Evolutionary conservation across 2,113 vertebrate genomes (phyloP).

Genomic region (Apodemus sylvaticus): DNA sequence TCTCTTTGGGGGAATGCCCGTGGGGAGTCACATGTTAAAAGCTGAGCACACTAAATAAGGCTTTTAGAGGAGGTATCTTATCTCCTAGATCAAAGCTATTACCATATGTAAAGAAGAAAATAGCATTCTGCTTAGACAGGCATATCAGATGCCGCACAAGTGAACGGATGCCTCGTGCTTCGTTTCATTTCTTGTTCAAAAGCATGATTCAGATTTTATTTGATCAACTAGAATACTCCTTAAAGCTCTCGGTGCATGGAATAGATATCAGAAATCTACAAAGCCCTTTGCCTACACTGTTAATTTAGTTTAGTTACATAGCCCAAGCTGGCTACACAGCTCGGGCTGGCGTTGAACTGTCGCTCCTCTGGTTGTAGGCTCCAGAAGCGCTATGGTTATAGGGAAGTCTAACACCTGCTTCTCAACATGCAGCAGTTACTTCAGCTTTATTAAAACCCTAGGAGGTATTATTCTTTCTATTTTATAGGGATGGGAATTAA

Average conservation of each 20-base stretch:
- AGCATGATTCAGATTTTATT: slow-evolving; percentile 8
- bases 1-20: background rate
- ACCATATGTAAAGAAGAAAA: background rate
- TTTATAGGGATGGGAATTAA: background rate
- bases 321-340: background rate
- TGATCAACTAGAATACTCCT: background rate
- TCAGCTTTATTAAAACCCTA: background rate
- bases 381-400: background rate
- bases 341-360: background rate
- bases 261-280: slow-evolving; percentile 15
- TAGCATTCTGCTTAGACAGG: slow-evolving; percentile 17
- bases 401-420: too few relatives aligned
- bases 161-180: background rate
- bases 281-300: background rate
- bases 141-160: slow-evolving; percentile 38
- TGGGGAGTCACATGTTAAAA: slow-evolving; percentile 14
- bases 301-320: background rate
- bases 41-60: background rate
- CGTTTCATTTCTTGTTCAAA: slow-evolving; percentile 44
- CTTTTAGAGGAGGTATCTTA: slow-evolving; percentile 9
- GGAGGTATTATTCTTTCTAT: background rate
- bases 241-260: background rate
- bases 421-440: background rate
- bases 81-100: background rate
- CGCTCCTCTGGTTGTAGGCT: background rate